These are phyloP conservation scores for Noctua comes DNA, from an alignment of 2,888 invertebrate genomes.

Conservation along the genomic window DNA sequence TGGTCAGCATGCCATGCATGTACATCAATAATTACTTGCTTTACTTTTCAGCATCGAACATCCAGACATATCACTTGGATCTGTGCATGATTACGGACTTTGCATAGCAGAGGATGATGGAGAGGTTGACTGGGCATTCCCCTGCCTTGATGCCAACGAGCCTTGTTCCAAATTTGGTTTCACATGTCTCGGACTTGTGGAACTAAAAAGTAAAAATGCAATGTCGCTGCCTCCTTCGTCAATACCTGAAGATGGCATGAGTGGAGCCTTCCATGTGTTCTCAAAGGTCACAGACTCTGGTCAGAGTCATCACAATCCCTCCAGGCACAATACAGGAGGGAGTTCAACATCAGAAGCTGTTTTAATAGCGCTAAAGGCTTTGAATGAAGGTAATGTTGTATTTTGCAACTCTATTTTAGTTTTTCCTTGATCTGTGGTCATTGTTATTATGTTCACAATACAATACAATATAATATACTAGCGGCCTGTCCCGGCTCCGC, in stretches of 20 bases:
- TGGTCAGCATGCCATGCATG: not conserved
- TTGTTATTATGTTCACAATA: not conserved
- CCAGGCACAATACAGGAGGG: slow-evolving; percentile 84
- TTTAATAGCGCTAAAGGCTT: slow-evolving; percentile 84
- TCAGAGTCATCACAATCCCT: slow-evolving; percentile 81
- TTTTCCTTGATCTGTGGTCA: not conserved
- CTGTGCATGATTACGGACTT: slow-evolving; percentile 94
- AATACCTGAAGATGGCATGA: slow-evolving; percentile 83
- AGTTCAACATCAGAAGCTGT: slow-evolving; percentile 88
- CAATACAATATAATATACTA: not conserved
- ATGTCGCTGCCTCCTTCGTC: slow-evolving; percentile 77
- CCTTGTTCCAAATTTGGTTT: slow-evolving; percentile 98
- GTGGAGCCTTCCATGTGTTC: slow-evolving; percentile 80
- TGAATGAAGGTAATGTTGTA: slow-evolving; percentile 82
- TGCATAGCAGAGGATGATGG: slow-evolving; percentile 99
- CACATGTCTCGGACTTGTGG: slow-evolving; percentile 96
- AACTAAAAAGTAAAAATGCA: slow-evolving; percentile 90
- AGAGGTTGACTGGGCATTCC: slow-evolving; percentile 98
- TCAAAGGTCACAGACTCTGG: slow-evolving; percentile 81
- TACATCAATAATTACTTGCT: not conserved
- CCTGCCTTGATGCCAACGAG: slow-evolving; percentile 96
- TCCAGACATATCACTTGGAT: slow-evolving; percentile 91
- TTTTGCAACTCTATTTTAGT: not conserved
- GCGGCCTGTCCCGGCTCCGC: too few relatives aligned
- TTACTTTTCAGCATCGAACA: slow-evolving; percentile 89